phyloP scores from a whole-genome alignment of 2,113 vertebrate genomes.

The Aegotheles bennettii region DNA sequence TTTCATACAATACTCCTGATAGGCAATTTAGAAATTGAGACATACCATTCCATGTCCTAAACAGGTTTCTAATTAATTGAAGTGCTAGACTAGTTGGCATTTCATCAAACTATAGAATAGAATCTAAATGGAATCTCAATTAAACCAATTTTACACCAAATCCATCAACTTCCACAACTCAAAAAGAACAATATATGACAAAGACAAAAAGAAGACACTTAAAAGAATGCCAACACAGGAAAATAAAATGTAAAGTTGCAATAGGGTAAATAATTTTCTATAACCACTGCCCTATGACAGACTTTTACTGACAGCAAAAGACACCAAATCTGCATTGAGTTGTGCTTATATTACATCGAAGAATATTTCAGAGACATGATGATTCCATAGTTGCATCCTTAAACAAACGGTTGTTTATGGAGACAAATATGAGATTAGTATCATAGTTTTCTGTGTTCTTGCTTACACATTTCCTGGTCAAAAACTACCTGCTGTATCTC shows the following conservation, averaged over 20 bases:
- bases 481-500: background rate
- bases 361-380: background rate
- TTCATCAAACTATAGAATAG: background rate
- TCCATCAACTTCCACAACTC: background rate
- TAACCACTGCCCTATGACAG: background rate
- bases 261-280: background rate
- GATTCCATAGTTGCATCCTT: background rate
- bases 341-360: background rate
- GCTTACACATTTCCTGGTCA: background rate
- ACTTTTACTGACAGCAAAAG: background rate
- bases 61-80: conserved; percentile 37
- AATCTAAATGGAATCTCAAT: conserved; percentile 23
- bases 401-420: background rate
- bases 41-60: background rate
- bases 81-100: background rate
- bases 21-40: conserved; percentile 33
- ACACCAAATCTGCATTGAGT: background rate
- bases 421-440: background rate
- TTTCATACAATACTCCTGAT: background rate
- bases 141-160: conserved; percentile 4
- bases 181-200: background rate
- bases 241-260: background rate
- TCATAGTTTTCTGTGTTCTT: background rate
- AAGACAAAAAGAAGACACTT: background rate
- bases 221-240: background rate